Base-by-base conservation (phyloP, 2,113 vertebrate species). In the Festucalex cinctus region DNA sequence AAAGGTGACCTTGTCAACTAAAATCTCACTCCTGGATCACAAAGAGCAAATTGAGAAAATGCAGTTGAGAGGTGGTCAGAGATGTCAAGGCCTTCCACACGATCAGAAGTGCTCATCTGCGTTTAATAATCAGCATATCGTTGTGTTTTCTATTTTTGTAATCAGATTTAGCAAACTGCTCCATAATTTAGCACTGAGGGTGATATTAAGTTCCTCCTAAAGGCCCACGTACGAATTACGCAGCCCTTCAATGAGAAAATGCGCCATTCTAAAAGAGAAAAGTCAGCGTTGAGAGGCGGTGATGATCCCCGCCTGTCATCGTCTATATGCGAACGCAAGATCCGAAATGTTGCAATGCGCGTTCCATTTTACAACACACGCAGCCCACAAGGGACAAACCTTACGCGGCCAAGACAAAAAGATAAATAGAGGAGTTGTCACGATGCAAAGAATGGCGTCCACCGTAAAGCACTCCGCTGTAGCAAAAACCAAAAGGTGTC, bases 1-100 rank as follows among this genome's bases (percentile, higher is more conserved):
- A 68, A 79, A 70, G 74, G 69, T 84, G 87, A 82, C 77, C 78
- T 78, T 76, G 71, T 79, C 56, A 65, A 48, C 56, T 48, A 56
- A 69, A 85, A 53, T 26, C n/a, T 54, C 22, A 24, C 51, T 26
- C 24, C 9, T 24, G 51, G 22, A 10, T 53, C 51, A 26, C 53
- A 56, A 13, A 24, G 54, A 57, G 32, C 13, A 32, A 32, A n/a
- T n/a, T 17, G 14, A 32, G 1, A 14, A 57, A 57, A 17, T 32
- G 6, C 14, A 8, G 14, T 8, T n/a, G 16, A 26, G n/a, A 20
- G 48, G 20, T 22, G 48, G 48, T 51, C 48, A 10, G 48, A 6
- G n/a, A 10, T 14, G 16, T 46, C 5, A 46, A 19, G 43, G 43
- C 43, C 43, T 46, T 51, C 3, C 3, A 51, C 5, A 3, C 9